Percentiles rank a stretch among this genome's conserved stretches.
These are phyloP conservation scores for Platerodrilus igneus DNA, from an alignment of 2,888 invertebrate species.

Conservation along the genomic window DNA sequence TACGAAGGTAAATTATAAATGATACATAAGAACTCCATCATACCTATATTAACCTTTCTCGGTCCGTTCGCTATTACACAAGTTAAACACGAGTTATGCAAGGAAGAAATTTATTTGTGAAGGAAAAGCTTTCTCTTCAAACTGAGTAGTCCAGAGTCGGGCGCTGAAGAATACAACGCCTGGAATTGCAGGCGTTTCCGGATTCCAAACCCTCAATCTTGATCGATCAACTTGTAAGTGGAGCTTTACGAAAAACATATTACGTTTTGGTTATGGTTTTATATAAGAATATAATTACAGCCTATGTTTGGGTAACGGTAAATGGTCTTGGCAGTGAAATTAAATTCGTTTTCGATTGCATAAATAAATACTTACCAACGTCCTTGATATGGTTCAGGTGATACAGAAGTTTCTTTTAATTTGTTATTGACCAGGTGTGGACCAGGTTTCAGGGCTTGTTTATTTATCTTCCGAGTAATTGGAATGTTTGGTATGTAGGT, in stretches of 20 bases:
- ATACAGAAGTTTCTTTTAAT: too few relatives aligned
- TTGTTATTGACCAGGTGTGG: too few relatives aligned
- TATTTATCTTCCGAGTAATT: too few relatives aligned
- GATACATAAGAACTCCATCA: constrained; percentile 19
- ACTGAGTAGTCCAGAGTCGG: neutral
- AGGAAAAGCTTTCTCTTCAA: constrained; percentile 38
- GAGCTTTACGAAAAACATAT: too few relatives aligned
- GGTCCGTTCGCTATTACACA: constrained; percentile 31
- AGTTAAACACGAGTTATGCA: constrained; percentile 35
- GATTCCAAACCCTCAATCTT: constrained; percentile 5
- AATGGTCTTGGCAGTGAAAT: constrained; percentile 22
- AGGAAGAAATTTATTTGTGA: constrained; percentile 34
- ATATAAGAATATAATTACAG: too few relatives aligned
- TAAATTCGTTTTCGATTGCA: constrained; percentile 6
- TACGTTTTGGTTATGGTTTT: neutral
- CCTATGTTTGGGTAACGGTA: constrained; percentile 6
- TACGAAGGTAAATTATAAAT: constrained; percentile 21
- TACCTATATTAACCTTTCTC: constrained; percentile 26
- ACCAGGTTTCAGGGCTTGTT: too few relatives aligned
- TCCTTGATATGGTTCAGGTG: constrained; percentile 16
- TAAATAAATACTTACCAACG: constrained; percentile 14
- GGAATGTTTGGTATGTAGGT: too few relatives aligned
- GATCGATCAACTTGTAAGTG: too few relatives aligned
- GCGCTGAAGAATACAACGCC: neutral
- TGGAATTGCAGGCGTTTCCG: constrained; percentile 6